phyloP scores from a whole-genome alignment of 2,797 vertebrate species.

The Macropodus opercularis region DNA sequence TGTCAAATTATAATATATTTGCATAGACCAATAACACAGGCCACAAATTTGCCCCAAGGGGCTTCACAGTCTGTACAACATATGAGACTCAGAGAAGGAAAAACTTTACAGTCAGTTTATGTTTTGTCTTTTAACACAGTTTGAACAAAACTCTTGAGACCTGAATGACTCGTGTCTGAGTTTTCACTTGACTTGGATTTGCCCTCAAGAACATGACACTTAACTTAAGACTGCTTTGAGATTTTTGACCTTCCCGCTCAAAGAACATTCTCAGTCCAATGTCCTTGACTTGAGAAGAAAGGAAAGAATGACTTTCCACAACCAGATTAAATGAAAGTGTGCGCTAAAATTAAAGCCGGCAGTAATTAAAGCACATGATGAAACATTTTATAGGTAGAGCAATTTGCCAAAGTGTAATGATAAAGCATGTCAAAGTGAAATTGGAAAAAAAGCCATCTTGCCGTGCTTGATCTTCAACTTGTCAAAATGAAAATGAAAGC shows the following conservation, averaged over 20 bases:
- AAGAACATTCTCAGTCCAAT: conserved; percentile 6
- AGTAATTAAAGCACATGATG: not conserved
- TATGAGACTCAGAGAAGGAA: too few relatives aligned
- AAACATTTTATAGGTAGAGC: not conserved
- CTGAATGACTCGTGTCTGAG: not conserved
- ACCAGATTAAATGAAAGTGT: not conserved
- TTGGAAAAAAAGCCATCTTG: not conserved
- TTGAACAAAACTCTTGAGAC: not conserved
- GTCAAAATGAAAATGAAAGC: not conserved
- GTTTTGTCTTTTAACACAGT: not conserved
- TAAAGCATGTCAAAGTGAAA: not conserved
- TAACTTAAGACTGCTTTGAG: not conserved
- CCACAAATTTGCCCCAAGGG: not conserved
- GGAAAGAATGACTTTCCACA: not conserved
- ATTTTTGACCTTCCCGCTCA: not conserved
- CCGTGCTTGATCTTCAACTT: not conserved
- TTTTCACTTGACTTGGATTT: conserved; percentile 1
- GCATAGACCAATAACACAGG: not conserved
- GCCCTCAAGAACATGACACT: not conserved
- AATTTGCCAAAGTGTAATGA: too few relatives aligned
- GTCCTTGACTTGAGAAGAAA: not conserved
- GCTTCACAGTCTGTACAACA: not conserved
- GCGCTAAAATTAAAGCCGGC: too few relatives aligned
- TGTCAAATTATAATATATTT: not conserved
- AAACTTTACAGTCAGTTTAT: not conserved